A percentile compares a stretch with the other conserved stretches of the same genome.
Evolutionary conservation across 30 jellyfish, hydroid and myxozoan species (phyloP).

Genomic region (Pelagia noctiluca): DNA sequence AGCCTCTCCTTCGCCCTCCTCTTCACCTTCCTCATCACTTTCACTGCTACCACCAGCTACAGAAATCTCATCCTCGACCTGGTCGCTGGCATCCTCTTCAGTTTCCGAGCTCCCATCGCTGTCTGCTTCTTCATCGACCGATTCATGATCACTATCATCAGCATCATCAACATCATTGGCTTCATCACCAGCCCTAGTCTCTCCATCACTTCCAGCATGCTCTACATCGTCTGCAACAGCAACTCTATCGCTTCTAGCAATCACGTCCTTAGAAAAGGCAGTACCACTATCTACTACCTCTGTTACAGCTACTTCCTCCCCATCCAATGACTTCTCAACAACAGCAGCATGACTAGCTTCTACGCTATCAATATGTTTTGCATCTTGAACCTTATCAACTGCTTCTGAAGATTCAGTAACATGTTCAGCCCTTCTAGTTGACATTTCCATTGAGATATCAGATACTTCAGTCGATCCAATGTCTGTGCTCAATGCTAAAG

Average conservation of each 20-base stretch:
- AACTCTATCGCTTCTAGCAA: too few relatives aligned
- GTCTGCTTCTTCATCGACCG: neutral
- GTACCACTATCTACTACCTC: too few relatives aligned
- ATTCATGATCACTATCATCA: neutral
- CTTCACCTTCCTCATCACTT: neutral
- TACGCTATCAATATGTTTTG: neutral
- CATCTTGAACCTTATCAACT: too few relatives aligned
- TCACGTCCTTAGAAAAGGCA: too few relatives aligned
- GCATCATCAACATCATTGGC: neutral
- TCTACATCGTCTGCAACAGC: neutral
- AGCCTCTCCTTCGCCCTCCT: neutral
- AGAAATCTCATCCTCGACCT: neutral
- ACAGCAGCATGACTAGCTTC: neutral
- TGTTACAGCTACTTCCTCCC: neutral
- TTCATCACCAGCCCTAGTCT: neutral
- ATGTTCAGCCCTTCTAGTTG: too few relatives aligned
- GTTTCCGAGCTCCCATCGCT: neutral
- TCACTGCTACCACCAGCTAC: neutral
- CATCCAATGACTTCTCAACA: neutral
- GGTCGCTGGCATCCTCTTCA: slow-evolving; percentile 4
- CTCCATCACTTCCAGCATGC: neutral
- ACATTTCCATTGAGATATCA: too few relatives aligned
- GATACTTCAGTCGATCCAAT: too few relatives aligned
- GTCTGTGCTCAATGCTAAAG: too few relatives aligned
- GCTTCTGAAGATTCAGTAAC: too few relatives aligned